Conservation (phyloP, 2,797 vertebrate genomes). For the Antennarius maculatus region DNA sequence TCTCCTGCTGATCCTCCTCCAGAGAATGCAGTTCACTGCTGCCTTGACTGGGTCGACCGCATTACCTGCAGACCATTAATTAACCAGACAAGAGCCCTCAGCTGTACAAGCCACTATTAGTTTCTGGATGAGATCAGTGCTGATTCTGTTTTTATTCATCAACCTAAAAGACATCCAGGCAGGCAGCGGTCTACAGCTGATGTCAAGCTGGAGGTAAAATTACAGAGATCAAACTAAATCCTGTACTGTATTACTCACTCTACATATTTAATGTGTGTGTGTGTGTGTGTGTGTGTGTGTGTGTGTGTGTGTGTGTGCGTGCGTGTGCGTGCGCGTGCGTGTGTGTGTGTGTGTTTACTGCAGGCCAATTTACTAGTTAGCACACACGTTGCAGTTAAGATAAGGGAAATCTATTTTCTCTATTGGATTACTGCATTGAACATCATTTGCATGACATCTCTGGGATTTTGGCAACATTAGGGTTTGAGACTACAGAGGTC, state of each 20-base stretch:
- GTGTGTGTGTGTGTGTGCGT: conserved; percentile 3
- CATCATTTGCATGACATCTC: no score
- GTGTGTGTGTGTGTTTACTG: conserved; percentile 9
- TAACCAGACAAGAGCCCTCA: conserved; percentile 61
- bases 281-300: background rate
- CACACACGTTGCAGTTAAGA: no score
- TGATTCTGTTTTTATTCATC: conserved; percentile 52
- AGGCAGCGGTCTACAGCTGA: conserved; percentile 46
- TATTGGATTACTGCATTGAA: no score
- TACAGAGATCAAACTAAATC: conserved; percentile 35
- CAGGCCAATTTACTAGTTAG: conserved; percentile 6
- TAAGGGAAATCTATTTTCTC: no score
- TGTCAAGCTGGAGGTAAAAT: conserved; percentile 57
- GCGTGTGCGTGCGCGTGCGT: background rate
- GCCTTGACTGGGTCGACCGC: conserved; percentile 54
- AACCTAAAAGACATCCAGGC: conserved; percentile 50
- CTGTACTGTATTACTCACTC: conserved; percentile 20
- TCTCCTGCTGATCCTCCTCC: conserved; percentile 62
- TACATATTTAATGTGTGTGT: background rate
- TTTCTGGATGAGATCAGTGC: conserved; percentile 59
- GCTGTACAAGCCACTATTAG: conserved; percentile 57
- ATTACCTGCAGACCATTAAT: conserved; percentile 73
- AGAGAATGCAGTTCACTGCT: conserved; percentile 55
- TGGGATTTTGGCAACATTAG: background rate
- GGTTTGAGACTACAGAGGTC: background rate